These are phyloP conservation scores for Setipinna tenuifilis DNA, from an alignment of 2,797 vertebrate genomes.

Conservation along the genomic window DNA sequence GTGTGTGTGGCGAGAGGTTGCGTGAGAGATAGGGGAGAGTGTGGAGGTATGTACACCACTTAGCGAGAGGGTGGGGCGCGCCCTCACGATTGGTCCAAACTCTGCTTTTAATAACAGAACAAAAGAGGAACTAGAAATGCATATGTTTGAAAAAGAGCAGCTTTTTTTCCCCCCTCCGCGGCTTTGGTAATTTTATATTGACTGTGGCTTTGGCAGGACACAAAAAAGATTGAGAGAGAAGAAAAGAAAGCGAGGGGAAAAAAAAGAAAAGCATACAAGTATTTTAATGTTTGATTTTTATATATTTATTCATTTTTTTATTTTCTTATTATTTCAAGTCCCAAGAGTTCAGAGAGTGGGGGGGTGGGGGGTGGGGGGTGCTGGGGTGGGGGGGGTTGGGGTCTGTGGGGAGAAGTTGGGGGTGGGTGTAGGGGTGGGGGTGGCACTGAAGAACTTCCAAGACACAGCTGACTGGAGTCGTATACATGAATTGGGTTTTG, in stretches of 20 bases:
- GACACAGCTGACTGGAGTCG: constrained; percentile 54
- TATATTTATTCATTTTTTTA: constrained; percentile 76
- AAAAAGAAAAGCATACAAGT: constrained; percentile 48
- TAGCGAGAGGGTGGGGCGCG: constrained; percentile 61
- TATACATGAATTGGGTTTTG: constrained; percentile 16
- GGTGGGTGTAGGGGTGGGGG: constrained; percentile 23
- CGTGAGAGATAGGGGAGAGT: constrained; percentile 65
- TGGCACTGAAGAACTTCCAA: constrained; percentile 21
- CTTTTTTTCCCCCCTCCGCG: constrained; percentile 67
- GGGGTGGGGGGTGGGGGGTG: constrained; percentile 30
- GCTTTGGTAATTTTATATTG: constrained; percentile 84
- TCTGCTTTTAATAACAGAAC: constrained; percentile 86
- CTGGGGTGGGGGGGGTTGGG: background rate
- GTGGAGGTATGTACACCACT: constrained; percentile 68
- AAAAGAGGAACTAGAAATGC: constrained; percentile 83
- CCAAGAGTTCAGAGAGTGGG: constrained; percentile 45
- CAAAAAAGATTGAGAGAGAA: constrained; percentile 70
- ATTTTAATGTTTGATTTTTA: constrained; percentile 71
- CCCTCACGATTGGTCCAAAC: constrained; percentile 74
- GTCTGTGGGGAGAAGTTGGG: background rate
- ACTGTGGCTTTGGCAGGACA: constrained; percentile 82
- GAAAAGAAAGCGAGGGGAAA: constrained; percentile 51
- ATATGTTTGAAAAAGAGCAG: constrained; percentile 82
- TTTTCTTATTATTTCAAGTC: constrained; percentile 69
- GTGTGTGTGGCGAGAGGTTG: constrained; percentile 47